These are phyloP conservation scores for Poecilia gillii DNA, from an alignment of 2,797 vertebrate species.

Conservation along the genomic window DNA sequence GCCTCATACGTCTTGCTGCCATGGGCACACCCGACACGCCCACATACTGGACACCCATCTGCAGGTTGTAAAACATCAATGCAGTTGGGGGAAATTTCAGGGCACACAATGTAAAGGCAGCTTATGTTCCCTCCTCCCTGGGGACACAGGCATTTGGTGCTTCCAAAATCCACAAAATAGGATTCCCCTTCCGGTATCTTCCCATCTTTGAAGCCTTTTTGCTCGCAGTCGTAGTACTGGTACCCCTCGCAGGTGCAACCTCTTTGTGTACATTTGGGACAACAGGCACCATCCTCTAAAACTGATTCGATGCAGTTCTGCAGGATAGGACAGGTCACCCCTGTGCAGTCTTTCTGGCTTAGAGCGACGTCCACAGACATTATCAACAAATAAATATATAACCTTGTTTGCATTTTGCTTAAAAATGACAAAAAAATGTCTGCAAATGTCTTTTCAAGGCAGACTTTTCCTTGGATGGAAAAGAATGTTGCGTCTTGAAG, in stretches of 20 bases:
- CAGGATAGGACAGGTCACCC: conserved; percentile 81
- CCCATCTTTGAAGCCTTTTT: conserved; percentile 87
- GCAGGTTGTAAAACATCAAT: conserved; percentile 84
- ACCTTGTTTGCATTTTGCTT: conserved; percentile 66
- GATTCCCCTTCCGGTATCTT: conserved; percentile 91
- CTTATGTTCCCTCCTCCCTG: conserved; percentile 90
- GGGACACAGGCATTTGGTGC: conserved; percentile 94
- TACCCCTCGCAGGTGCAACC: conserved; percentile 95
- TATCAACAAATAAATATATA: conserved; percentile 56
- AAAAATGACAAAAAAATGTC: conserved; percentile 14
- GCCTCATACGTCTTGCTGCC: conserved; percentile 87
- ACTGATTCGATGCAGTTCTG: conserved; percentile 89
- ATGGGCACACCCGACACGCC: conserved; percentile 86
- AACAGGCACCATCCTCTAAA: conserved; percentile 85
- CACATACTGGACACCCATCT: conserved; percentile 88
- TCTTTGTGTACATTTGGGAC: conserved; percentile 84
- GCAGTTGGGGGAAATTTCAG: conserved; percentile 91
- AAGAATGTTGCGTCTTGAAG: conserved; percentile 13
- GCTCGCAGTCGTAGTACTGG: conserved; percentile 94
- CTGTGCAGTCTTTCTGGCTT: conserved; percentile 87
- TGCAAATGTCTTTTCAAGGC: conserved; percentile 33
- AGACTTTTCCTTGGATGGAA: conserved; percentile 32
- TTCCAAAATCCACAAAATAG: conserved; percentile 96
- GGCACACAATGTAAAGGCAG: conserved; percentile 93
- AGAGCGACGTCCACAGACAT: conserved; percentile 40